Conservation (phyloP, 2,888 invertebrate genomes). For the Sphaerophoria rueppellii region DNA sequence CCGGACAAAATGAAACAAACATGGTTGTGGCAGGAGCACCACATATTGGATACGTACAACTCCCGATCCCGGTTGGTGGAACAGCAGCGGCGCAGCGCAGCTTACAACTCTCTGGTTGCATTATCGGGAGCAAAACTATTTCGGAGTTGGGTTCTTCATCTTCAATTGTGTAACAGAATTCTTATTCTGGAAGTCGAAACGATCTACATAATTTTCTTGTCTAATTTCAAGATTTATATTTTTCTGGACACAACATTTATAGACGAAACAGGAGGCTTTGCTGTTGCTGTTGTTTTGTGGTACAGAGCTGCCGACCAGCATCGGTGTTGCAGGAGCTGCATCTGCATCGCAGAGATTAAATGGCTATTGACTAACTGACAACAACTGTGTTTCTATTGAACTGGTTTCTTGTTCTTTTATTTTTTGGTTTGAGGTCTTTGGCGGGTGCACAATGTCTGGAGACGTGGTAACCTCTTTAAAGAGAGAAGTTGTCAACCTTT, state of each 20-base stretch:
- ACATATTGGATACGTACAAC: slow-evolving; percentile 27
- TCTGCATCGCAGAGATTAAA: slow-evolving; percentile 40
- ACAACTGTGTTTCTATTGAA: slow-evolving; percentile 48
- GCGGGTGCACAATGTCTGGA: slow-evolving; percentile 19
- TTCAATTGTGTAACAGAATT: slow-evolving; percentile 14
- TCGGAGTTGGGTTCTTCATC: neutral
- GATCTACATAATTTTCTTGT: slow-evolving; percentile 74
- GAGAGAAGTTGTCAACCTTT: slow-evolving; percentile 53
- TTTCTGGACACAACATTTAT: slow-evolving; percentile 53
- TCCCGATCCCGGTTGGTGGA: slow-evolving; percentile 28
- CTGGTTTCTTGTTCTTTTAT: slow-evolving; percentile 54
- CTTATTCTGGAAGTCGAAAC: slow-evolving; percentile 40
- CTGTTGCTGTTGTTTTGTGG: slow-evolving; percentile 1
- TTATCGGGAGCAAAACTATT: slow-evolving; percentile 37
- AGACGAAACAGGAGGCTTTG: neutral
- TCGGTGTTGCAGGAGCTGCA: slow-evolving; percentile 18
- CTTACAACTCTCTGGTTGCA: slow-evolving; percentile 9
- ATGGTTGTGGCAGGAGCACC: slow-evolving; percentile 49
- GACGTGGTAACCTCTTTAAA: slow-evolving; percentile 32
- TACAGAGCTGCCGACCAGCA: neutral
- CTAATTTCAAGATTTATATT: slow-evolving; percentile 73
- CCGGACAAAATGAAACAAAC: slow-evolving; percentile 70
- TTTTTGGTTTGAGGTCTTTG: neutral
- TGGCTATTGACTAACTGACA: slow-evolving; percentile 66
- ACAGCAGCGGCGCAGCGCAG: neutral